phyloP scores from a whole-genome alignment of 92 coral and sea anemone species.

The Porites evermanni region DNA sequence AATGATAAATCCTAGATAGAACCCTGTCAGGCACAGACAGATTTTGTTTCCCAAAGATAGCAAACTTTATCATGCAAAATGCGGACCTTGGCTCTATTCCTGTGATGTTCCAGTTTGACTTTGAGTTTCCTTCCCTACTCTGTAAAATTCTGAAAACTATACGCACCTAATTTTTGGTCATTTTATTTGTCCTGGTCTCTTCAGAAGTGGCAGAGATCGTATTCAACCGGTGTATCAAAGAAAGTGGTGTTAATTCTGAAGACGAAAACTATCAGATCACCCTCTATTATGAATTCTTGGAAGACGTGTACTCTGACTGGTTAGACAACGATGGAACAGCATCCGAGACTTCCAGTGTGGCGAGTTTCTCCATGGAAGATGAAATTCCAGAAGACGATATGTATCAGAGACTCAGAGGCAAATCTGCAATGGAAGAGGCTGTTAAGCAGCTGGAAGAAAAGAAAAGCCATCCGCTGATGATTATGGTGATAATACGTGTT shows the following conservation, averaged over 20 bases:
- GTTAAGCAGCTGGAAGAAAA: constrained; percentile 79
- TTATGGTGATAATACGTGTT: constrained; percentile 73
- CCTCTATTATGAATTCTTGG: constrained; percentile 88
- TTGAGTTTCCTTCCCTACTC: too few species aligned
- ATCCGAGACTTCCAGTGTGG: constrained; percentile 75
- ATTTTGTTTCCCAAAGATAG: too few species aligned
- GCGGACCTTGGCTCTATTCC: too few species aligned
- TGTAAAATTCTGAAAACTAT: too few species aligned
- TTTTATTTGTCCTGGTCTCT: not conserved
- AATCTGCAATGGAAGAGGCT: constrained; percentile 48
- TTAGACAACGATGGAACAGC: constrained; percentile 45
- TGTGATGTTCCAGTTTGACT: too few species aligned
- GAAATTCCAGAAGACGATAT: constrained; percentile 56
- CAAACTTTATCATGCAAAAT: too few species aligned
- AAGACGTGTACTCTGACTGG: constrained; percentile 92
- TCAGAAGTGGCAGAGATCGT: constrained; percentile 92
- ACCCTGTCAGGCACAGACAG: too few species aligned
- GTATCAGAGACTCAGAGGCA: constrained; percentile 47
- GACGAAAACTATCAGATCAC: constrained; percentile 68
- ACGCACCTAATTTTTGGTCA: too few species aligned
- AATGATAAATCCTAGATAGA: too few species aligned
- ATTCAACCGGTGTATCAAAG: constrained; percentile 82
- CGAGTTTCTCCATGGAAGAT: constrained; percentile 49
- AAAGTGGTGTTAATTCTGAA: constrained; percentile 68
- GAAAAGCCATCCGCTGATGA: constrained; percentile 92